A percentile compares a stretch with the other conserved stretches of the same genome.
Conservation (phyloP, 2,113 vertebrate species). For the Boleophthalmus pectinirostris region DNA sequence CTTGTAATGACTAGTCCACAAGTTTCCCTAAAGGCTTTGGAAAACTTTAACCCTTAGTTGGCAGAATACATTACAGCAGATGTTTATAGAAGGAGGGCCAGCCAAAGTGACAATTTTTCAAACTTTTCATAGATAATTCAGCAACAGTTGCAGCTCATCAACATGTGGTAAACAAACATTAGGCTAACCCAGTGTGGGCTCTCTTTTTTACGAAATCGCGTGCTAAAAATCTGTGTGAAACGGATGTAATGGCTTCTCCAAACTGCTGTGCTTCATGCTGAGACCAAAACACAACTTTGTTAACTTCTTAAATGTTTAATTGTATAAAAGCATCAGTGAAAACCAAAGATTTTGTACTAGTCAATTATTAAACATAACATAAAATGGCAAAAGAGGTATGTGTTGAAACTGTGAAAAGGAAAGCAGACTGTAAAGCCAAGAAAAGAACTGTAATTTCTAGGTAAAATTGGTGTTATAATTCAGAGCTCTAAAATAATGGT, state of each 20-base stretch:
- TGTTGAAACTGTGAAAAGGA: slow-evolving; percentile 6
- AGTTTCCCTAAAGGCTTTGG: background rate
- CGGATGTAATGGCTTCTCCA: slow-evolving; percentile 19
- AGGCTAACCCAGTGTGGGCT: slow-evolving; percentile 2
- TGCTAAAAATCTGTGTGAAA: slow-evolving; percentile 26
- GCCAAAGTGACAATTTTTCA: slow-evolving; percentile 21
- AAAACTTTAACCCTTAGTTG: background rate
- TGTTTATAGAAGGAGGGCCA: slow-evolving; percentile 2
- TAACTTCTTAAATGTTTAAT: slow-evolving; percentile 4
- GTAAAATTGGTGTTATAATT: background rate
- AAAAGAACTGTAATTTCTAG: background rate
- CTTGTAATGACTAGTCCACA: background rate
- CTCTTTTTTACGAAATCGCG: slow-evolving; percentile 9
- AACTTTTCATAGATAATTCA: slow-evolving; percentile 51
- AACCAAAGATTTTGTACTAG: slow-evolving; percentile 12
- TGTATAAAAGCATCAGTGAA: background rate
- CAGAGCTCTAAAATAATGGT: background rate
- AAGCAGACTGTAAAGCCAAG: background rate
- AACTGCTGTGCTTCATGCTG: slow-evolving; percentile 28
- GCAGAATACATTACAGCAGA: background rate
- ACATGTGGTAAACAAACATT: slow-evolving; percentile 45
- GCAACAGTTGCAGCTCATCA: slow-evolving; percentile 10
- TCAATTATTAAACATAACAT: slow-evolving; percentile 38
- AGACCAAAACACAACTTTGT: slow-evolving; percentile 6
- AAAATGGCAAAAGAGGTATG: slow-evolving; percentile 6